phyloP scores from a whole-genome alignment of 2,888 invertebrate species.

The Cosmopolites sordidus region DNA sequence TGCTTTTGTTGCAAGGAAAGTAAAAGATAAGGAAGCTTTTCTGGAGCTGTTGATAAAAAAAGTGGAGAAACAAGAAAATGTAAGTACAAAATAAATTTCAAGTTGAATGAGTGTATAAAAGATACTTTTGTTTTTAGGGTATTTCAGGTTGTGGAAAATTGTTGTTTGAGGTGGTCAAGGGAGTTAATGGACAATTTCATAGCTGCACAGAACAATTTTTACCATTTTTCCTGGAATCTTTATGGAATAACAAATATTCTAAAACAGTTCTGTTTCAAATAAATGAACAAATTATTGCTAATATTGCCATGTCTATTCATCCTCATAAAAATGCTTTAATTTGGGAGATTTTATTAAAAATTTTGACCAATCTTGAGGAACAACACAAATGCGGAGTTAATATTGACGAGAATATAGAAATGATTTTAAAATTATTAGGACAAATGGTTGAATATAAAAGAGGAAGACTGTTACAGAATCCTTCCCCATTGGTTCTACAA shows the following conservation, averaged over 20 bases:
- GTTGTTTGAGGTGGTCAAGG: conserved; percentile 83
- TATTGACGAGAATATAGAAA: conserved; percentile 27
- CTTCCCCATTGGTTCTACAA: conserved; percentile 57
- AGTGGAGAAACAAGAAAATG: conserved; percentile 63
- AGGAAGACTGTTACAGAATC: conserved; percentile 61
- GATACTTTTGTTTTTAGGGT: conserved; percentile 52
- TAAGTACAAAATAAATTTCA: conserved; percentile 47
- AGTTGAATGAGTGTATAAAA: neutral
- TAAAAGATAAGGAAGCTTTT: conserved; percentile 73
- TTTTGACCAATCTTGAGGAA: conserved; percentile 37
- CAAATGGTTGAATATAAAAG: conserved; percentile 60
- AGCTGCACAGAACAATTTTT: conserved; percentile 72
- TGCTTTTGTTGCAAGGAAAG: conserved; percentile 88
- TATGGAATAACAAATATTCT: conserved; percentile 54
- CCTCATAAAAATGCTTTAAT: conserved; percentile 62
- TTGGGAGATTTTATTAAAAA: conserved; percentile 57
- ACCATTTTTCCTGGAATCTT: conserved; percentile 60
- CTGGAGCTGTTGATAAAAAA: conserved; percentile 64
- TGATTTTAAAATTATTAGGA: conserved; percentile 56
- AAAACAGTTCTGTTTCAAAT: conserved; percentile 60
- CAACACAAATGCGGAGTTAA: conserved; percentile 22
- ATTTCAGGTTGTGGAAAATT: conserved; percentile 78
- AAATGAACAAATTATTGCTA: conserved; percentile 59
- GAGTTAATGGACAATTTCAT: conserved; percentile 80
- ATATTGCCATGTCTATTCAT: conserved; percentile 60